Conservation (phyloP, 2,113 vertebrate genomes). For the Gobius niger region DNA sequence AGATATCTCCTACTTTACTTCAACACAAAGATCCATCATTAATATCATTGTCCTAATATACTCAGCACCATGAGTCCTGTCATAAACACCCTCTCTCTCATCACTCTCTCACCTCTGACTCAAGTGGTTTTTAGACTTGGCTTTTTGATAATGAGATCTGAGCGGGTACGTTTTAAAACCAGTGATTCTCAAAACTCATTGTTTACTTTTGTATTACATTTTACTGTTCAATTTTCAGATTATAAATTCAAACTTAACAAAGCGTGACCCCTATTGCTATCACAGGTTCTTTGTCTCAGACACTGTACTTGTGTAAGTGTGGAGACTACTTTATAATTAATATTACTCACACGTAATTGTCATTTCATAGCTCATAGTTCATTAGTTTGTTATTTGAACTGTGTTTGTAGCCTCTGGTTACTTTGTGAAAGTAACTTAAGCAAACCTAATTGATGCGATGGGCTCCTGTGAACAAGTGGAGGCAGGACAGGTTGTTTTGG, state of each 20-base stretch:
- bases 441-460: constrained; percentile 13
- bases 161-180: constrained; percentile 44
- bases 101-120: constrained; percentile 57
- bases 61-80: constrained; percentile 59
- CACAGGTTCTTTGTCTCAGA: no score
- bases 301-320: no score
- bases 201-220: constrained; percentile 9
- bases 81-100: constrained; percentile 53
- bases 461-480: constrained; percentile 11
- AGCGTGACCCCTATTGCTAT: no score
- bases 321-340: neutral
- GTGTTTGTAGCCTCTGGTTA: neutral
- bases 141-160: constrained; percentile 24
- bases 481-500: constrained; percentile 22
- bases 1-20: constrained; percentile 66
- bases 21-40: constrained; percentile 65
- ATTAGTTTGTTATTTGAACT: neutral
- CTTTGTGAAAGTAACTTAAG: constrained; percentile 1
- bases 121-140: constrained; percentile 60
- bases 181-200: no score
- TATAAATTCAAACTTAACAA: no score
- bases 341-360: neutral
- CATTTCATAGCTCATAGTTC: neutral
- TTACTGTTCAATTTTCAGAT: no score
- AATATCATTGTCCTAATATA: constrained; percentile 73